These are phyloP conservation scores for Rhagophthalmus giganteus DNA, from an alignment of 2,888 invertebrate genomes.

Conservation along the genomic window DNA sequence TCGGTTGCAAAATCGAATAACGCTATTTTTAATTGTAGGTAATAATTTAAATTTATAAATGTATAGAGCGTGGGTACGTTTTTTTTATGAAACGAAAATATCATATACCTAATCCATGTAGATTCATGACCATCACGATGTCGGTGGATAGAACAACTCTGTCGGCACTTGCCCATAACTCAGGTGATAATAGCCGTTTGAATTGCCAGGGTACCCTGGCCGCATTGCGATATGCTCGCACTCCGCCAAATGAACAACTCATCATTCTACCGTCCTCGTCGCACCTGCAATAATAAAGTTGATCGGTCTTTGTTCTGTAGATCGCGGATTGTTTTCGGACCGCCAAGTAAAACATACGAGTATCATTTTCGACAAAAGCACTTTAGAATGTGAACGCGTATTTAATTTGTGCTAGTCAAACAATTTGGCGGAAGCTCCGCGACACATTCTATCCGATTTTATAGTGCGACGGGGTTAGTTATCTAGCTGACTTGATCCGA, in stretches of 20 bases:
- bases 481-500: slow-evolving; percentile 55
- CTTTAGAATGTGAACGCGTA: slow-evolving; percentile 44
- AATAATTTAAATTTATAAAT: too few relatives aligned
- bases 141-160: slow-evolving; percentile 53
- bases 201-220: slow-evolving; percentile 51
- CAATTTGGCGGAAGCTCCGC: slow-evolving; percentile 27
- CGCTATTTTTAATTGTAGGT: too few relatives aligned
- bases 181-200: slow-evolving; percentile 56
- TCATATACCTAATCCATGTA: slow-evolving; percentile 47
- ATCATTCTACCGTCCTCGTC: slow-evolving; percentile 47
- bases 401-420: slow-evolving; percentile 35
- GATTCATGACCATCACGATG: slow-evolving; percentile 51
- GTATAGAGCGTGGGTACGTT: too few relatives aligned
- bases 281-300: slow-evolving; percentile 36
- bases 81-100: slow-evolving; percentile 9
- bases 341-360: slow-evolving; percentile 49
- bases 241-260: slow-evolving; percentile 55
- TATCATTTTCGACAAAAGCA: slow-evolving; percentile 45
- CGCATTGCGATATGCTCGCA: slow-evolving; percentile 55
- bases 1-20: too few relatives aligned
- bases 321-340: slow-evolving; percentile 53
- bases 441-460: slow-evolving; percentile 48
- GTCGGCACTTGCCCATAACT: slow-evolving; percentile 55
- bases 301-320: slow-evolving; percentile 41
- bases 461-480: slow-evolving; percentile 51